Evolutionary conservation across 2,113 vertebrate genomes (phyloP).

Genomic region (Porphyrio hochstetteri): DNA sequence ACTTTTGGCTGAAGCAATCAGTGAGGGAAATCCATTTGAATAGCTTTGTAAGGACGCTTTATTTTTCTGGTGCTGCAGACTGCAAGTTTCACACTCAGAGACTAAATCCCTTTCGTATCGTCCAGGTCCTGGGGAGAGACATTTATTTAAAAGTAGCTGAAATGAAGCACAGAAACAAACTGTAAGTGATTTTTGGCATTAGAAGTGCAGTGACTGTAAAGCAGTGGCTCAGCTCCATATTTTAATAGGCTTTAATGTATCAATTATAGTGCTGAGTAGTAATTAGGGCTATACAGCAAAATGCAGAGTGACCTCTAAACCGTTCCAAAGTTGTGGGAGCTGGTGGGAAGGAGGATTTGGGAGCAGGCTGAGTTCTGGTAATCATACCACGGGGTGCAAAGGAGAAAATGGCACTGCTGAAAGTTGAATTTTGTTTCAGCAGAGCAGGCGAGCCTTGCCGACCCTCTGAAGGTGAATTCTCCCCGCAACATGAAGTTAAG

Average conservation of each 20-base stretch:
- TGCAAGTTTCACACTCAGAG: constrained; percentile 53
- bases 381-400: not conserved
- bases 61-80: constrained; percentile 51
- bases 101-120: constrained; percentile 31
- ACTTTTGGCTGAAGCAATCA: constrained; percentile 42
- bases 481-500: not conserved
- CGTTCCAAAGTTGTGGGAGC: not conserved
- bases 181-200: constrained; percentile 68
- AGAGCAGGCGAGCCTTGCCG: not conserved
- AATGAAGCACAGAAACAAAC: constrained; percentile 62
- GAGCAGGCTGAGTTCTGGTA: constrained; percentile 18
- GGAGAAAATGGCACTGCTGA: not conserved
- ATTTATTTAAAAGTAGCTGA: constrained; percentile 57
- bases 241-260: constrained; percentile 71
- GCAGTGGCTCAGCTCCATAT: constrained; percentile 54
- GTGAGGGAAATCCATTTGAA: constrained; percentile 60
- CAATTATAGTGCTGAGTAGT: constrained; percentile 60
- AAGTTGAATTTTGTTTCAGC: not conserved
- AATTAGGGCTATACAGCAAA: constrained; percentile 52
- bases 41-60: constrained; percentile 45
- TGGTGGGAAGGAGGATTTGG: constrained; percentile 42
- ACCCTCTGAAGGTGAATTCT: not conserved
- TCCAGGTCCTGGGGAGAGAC: constrained; percentile 50
- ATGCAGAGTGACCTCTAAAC: constrained; percentile 50
- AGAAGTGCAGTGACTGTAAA: constrained; percentile 49